Conservation (phyloP, 2,113 vertebrate species). For the Anseranas semipalmata region DNA sequence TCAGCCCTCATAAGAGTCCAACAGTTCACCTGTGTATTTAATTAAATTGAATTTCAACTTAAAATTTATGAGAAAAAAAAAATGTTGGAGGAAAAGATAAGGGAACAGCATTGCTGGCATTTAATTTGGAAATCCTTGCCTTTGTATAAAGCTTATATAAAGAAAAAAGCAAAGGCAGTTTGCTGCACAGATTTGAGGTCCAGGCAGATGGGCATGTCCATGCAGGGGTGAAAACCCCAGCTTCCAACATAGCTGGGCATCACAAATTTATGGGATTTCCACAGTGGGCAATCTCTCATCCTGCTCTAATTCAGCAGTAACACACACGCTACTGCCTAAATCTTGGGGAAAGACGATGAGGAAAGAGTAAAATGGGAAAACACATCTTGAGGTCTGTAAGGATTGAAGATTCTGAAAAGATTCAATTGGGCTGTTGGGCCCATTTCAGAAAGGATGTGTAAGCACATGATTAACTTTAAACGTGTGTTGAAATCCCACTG, state of each 20-base stretch:
- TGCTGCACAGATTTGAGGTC: not conserved
- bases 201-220: not conserved
- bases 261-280: not conserved
- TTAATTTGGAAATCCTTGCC: not conserved
- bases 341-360: not conserved
- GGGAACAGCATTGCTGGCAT: not conserved
- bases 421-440: not conserved
- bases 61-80: not conserved
- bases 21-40: not conserved
- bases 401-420: not conserved
- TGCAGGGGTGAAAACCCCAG: not conserved
- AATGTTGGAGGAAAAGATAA: not conserved
- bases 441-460: not conserved
- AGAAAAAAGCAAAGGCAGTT: not conserved
- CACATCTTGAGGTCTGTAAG: not conserved
- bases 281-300: not conserved
- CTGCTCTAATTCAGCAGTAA: not conserved
- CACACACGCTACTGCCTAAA: not conserved
- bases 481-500: not conserved
- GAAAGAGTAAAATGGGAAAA: not conserved
- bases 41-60: not conserved
- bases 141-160: not conserved
- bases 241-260: not conserved
- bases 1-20: not conserved
- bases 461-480: not conserved